phyloP scores from a whole-genome alignment of 2,113 vertebrate species.

The Lepus europaeus region DNA sequence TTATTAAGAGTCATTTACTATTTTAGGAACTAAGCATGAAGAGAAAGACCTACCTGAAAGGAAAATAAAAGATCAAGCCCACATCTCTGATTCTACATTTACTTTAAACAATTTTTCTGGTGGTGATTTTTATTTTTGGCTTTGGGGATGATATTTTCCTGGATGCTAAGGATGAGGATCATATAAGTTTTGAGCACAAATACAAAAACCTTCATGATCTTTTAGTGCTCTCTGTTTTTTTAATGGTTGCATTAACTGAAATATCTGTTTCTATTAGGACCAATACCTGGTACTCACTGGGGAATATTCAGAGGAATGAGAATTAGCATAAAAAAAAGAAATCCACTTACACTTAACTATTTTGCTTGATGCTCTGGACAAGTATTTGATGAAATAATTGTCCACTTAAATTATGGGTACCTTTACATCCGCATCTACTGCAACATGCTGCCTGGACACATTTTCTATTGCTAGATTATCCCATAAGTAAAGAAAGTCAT shows the following conservation, averaged over 20 bases:
- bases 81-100: neutral
- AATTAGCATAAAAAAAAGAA: neutral
- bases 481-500: neutral
- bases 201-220: neutral
- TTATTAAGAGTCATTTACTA: neutral
- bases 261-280: neutral
- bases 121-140: neutral
- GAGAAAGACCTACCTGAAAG: neutral
- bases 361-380: neutral
- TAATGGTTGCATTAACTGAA: neutral
- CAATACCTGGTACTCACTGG: neutral
- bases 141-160: neutral
- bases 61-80: neutral
- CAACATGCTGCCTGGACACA: neutral
- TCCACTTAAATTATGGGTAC: neutral
- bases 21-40: neutral
- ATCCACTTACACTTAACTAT: neutral
- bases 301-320: neutral
- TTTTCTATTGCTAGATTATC: neutral
- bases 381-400: neutral
- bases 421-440: neutral
- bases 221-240: neutral
- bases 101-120: neutral
- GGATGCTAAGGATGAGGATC: neutral
- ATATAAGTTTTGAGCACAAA: neutral